Conservation (phyloP, 2,113 vertebrate species). For the Ranitomeya imitator region DNA sequence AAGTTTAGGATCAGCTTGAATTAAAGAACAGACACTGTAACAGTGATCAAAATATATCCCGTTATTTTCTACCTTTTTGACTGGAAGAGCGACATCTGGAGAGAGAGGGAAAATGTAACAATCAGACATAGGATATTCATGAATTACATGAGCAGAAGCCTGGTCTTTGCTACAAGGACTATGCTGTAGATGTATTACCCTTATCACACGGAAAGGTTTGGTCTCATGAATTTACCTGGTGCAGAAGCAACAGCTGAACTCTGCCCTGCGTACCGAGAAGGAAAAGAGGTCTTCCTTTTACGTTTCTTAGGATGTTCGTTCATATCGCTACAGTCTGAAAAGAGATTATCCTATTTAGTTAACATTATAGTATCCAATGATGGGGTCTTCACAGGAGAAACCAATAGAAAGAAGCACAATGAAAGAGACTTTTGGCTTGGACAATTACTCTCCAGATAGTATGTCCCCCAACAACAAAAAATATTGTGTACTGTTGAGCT, state of each 20-base stretch:
- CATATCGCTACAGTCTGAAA: slow-evolving; percentile 72
- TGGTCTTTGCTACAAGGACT: neutral
- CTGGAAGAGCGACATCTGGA: slow-evolving; percentile 75
- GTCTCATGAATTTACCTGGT: neutral
- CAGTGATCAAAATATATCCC: slow-evolving; percentile 82
- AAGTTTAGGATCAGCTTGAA: slow-evolving; percentile 72
- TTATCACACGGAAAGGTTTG: neutral
- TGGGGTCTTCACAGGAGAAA: neutral
- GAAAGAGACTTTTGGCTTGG: neutral
- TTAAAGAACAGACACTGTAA: slow-evolving; percentile 80
- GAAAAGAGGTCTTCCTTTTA: slow-evolving; percentile 80
- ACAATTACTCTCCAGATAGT: too few species aligned
- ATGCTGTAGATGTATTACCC: neutral
- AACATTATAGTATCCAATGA: neutral
- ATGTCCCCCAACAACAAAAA: too few species aligned
- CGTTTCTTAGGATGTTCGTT: slow-evolving; percentile 82
- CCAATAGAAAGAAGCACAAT: neutral
- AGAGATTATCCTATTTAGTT: slow-evolving; percentile 3
- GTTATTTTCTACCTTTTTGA: slow-evolving; percentile 77
- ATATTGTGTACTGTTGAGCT: too few species aligned
- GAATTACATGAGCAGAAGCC: neutral
- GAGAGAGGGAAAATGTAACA: neutral
- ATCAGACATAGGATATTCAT: neutral
- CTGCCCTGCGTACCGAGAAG: slow-evolving; percentile 79
- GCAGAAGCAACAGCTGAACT: neutral